These are phyloP conservation scores for Paramormyrops kingsleyae DNA, from an alignment of 2,113 vertebrate species.

Conservation along the genomic window DNA sequence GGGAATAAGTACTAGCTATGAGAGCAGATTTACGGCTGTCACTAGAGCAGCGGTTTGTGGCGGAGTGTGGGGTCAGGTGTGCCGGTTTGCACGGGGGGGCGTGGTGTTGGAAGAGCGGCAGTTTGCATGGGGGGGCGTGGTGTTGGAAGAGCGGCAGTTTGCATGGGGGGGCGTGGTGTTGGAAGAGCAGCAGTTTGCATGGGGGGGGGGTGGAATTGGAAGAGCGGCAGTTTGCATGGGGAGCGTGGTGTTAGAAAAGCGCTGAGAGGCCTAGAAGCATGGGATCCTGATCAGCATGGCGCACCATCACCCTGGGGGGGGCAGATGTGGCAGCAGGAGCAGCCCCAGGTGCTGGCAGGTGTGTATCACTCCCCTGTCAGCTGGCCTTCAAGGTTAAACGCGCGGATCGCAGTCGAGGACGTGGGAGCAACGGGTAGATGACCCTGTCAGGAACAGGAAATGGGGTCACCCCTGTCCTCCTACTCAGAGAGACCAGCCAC, in stretches of 20 bases:
- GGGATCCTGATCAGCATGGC: not conserved
- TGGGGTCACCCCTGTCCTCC: not conserved
- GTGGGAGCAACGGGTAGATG: not conserved
- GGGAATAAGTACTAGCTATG: constrained; percentile 16
- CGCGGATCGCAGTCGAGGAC: not conserved
- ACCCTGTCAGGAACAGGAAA: not conserved
- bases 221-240: not conserved
- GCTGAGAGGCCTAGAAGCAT: not conserved
- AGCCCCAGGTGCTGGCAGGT: constrained; percentile 34
- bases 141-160: too few species aligned
- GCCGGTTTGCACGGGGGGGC: not conserved
- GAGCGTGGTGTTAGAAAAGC: not conserved
- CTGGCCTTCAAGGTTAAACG: constrained; percentile 30
- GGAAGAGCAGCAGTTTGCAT: not conserved
- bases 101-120: not conserved
- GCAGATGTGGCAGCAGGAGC: constrained; percentile 12
- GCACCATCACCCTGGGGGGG: not conserved
- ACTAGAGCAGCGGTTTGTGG: not conserved
- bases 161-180: not conserved
- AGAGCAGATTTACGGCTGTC: constrained; percentile 25
- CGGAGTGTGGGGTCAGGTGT: not conserved
- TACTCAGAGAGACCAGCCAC: not conserved
- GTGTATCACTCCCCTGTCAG: constrained; percentile 16
- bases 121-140: not conserved
- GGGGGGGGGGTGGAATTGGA: not conserved